Evolutionary conservation across 2,113 vertebrate species (phyloP), one percentile per base, ranked within the genome.

Genomic region (Paracanthobrama guichenoti): DNA sequence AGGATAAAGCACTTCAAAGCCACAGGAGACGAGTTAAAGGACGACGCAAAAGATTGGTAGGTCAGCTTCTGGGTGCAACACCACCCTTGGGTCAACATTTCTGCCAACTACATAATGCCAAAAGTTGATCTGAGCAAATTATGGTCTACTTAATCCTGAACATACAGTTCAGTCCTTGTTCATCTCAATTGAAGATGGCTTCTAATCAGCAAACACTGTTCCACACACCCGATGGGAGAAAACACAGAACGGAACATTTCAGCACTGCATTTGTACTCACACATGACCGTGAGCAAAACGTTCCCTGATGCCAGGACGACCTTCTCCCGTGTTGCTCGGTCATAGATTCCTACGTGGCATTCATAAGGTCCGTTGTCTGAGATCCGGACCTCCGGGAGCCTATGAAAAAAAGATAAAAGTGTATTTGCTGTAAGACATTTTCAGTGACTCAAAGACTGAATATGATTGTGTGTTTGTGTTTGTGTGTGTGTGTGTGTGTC

Each of bases 271-370:
- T 35, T 81, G 53, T 91, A 94, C 97, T 98, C 90, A 99, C 98
- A 97, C 96, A 98, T 99, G 87, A 99, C 98, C 0, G 97, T 98
- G 86, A 99, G 97, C 89, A 98, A 97, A 42, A 98, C 92, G 9
- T 98, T 97, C 84, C 97, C 97, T 0, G 97, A 99, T 0, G 98
- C 97, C 89, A 99, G 92, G 46, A 99, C 97, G 89, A 99, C 97
- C 88, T 99, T 99, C 91, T 99, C 97, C 64, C 97, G 86, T 0
- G 97, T 98, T 72, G 97, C 96, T 3, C 97, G 92, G 93, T 99
- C 98, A 0, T 99, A 99, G 91, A 99, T 99, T 62, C 97, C 97
- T 90, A 99, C 98, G 0, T 99, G 97, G 89, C 98, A 99, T 89
- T 99, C 97, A 0, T 99, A 99, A 83, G 98, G 97, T 18, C 98